A percentile compares a stretch with the other conserved stretches of the same genome.
These are phyloP conservation scores for Ceyx melanurus DNA, from an alignment of 2,113 vertebrate genomes.

Conservation along the genomic window DNA sequence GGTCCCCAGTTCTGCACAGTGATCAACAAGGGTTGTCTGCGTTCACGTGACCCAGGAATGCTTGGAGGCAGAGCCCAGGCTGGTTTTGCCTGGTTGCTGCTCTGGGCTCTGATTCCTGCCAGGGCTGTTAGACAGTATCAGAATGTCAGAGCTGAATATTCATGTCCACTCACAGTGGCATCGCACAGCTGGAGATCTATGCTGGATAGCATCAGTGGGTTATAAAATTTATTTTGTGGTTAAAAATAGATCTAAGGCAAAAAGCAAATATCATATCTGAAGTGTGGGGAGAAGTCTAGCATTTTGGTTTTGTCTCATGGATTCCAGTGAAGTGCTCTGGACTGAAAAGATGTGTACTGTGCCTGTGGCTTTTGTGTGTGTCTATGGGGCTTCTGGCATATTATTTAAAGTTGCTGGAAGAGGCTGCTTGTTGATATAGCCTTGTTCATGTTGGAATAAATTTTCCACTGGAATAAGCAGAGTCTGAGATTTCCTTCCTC, in stretches of 20 bases:
- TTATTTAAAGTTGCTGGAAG: not conserved
- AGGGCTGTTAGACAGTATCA: not conserved
- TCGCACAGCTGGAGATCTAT: not conserved
- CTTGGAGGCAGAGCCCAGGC: not conserved
- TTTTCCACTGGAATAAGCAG: not conserved
- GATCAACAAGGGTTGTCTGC: not conserved
- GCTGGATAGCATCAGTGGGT: not conserved
- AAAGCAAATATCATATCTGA: not conserved
- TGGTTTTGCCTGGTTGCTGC: not conserved
- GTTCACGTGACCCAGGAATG: rapidly evolving
- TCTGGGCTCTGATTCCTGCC: not conserved
- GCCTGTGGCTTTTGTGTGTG: not conserved
- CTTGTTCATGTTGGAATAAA: not conserved
- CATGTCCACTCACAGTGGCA: rapidly evolving
- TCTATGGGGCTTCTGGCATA: not conserved
- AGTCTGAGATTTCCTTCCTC: not conserved
- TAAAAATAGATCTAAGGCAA: not conserved
- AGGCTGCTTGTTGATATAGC: not conserved
- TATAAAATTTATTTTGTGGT: not conserved
- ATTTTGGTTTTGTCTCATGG: not conserved
- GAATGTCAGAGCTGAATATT: not conserved
- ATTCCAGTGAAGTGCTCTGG: not conserved
- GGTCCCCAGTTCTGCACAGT: not conserved
- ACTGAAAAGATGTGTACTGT: not conserved
- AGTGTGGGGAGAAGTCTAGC: not conserved